Conservation (phyloP, 2,888 invertebrate species). For the Pollenia griseotomentosa region DNA sequence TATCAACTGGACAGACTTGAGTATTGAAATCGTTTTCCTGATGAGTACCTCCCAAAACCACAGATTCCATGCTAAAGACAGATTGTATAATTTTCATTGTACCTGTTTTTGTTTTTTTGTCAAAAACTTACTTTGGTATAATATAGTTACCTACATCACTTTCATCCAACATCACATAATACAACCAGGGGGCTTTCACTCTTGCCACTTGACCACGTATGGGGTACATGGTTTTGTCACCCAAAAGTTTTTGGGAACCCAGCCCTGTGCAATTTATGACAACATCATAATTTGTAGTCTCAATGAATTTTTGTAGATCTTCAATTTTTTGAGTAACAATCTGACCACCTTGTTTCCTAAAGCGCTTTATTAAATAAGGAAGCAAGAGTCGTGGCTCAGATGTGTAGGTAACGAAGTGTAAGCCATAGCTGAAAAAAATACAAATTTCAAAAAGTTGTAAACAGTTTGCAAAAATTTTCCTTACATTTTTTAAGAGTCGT, state of each 20-base stretch:
- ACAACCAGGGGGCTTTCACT: conserved; percentile 89
- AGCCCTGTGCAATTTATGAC: conserved; percentile 92
- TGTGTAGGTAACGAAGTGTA: conserved; percentile 88
- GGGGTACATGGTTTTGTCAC: conserved; percentile 87
- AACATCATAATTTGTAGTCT: conserved; percentile 85
- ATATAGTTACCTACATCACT: conserved; percentile 88
- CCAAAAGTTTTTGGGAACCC: conserved; percentile 87
- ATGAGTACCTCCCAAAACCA: conserved; percentile 91
- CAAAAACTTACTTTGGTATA: conserved; percentile 89
- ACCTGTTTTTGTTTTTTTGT: not conserved
- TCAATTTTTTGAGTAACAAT: conserved; percentile 85
- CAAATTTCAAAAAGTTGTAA: not conserved
- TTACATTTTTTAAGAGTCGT: too few relatives aligned
- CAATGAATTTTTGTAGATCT: conserved; percentile 85
- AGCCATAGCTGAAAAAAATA: conserved; percentile 85
- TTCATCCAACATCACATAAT: conserved; percentile 86
- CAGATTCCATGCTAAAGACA: conserved; percentile 85
- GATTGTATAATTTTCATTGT: conserved; percentile 10
- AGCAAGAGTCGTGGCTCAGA: conserved; percentile 88
- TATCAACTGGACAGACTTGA: conserved; percentile 85
- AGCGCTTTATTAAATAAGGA: conserved; percentile 88
- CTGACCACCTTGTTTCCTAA: conserved; percentile 86
- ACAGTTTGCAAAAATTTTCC: not conserved
- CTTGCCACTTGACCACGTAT: conserved; percentile 91
- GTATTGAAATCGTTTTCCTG: conserved; percentile 88